These are phyloP conservation scores for Calcarius lapponicus DNA, from an alignment of 2,797 vertebrate genomes.

Conservation along the genomic window DNA sequence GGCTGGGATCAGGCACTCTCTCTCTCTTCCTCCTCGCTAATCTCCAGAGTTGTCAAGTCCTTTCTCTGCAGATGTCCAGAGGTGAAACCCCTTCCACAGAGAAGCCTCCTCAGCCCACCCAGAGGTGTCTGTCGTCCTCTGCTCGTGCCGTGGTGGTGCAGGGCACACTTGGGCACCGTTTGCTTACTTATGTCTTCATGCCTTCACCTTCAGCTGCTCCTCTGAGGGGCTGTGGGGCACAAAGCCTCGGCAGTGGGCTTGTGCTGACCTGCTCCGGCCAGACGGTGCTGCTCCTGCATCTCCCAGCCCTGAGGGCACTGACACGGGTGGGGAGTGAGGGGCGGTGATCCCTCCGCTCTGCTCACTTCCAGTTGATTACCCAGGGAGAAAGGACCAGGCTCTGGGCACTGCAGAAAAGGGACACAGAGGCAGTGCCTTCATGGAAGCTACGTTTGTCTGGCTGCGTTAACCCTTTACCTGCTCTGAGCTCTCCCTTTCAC, in stretches of 20 bases:
- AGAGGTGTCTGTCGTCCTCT: background rate
- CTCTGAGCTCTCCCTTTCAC: background rate
- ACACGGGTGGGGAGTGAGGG: background rate
- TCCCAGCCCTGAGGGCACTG: background rate
- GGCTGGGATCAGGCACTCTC: background rate
- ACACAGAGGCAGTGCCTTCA: background rate
- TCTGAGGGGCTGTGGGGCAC: background rate
- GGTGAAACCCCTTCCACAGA: background rate
- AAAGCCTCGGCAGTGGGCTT: background rate
- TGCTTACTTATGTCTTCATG: background rate
- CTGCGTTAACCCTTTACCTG: conserved; percentile 38
- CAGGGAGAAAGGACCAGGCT: conserved; percentile 34
- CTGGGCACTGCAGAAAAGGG: background rate
- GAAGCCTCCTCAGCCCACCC: background rate
- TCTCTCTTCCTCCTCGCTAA: background rate
- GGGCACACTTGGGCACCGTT: rapidly evolving
- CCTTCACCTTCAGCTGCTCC: background rate
- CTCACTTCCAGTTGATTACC: conserved; percentile 49
- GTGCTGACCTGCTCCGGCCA: background rate
- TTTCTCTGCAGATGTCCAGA: background rate
- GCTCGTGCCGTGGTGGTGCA: rapidly evolving
- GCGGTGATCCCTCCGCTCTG: background rate
- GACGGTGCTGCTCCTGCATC: background rate
- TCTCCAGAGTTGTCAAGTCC: background rate
- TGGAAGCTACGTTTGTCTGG: background rate